Conservation (phyloP, 2,888 invertebrate genomes). For the Drosophila limbata region DNA sequence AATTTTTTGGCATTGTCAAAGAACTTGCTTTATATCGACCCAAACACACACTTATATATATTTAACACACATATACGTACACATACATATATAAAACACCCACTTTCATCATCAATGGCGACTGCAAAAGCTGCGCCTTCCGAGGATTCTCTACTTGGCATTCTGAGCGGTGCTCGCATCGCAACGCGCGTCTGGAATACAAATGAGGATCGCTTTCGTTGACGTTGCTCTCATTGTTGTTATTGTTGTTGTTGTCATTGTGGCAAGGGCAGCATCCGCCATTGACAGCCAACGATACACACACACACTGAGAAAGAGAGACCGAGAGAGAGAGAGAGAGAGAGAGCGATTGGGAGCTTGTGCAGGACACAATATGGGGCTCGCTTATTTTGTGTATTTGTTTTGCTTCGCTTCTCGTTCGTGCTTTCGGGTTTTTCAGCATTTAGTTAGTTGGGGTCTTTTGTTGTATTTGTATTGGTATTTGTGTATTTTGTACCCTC, state of each 20-base stretch:
- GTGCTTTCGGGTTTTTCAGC: conserved; percentile 40
- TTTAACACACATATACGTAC: conserved; percentile 13
- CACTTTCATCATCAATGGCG: conserved; percentile 71
- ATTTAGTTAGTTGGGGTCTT: conserved; percentile 38
- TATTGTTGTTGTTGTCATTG: conserved; percentile 33
- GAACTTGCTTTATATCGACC: conserved; percentile 66
- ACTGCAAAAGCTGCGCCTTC: conserved; percentile 29
- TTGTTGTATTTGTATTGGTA: conserved; percentile 18
- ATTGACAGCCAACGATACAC: conserved; percentile 67
- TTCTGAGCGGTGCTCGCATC: conserved; percentile 67
- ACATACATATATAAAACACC: conserved; percentile 42
- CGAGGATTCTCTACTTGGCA: conserved; percentile 71
- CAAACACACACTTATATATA: conserved; percentile 22
- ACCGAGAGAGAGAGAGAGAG: neutral
- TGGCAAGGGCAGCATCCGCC: conserved; percentile 73
- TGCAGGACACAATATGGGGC: conserved; percentile 32
- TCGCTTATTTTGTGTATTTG: conserved; percentile 53
- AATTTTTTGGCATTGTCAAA: conserved; percentile 38
- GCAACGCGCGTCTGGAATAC: conserved; percentile 84
- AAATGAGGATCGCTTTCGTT: conserved; percentile 83
- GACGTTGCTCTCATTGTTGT: conserved; percentile 30
- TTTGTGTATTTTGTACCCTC: conserved; percentile 24
- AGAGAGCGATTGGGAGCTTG: conserved; percentile 16
- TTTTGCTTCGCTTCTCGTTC: conserved; percentile 44
- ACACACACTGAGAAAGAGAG: conserved; percentile 19